Conservation (phyloP, 2,113 vertebrate species). For the Macquaria australasica region DNA sequence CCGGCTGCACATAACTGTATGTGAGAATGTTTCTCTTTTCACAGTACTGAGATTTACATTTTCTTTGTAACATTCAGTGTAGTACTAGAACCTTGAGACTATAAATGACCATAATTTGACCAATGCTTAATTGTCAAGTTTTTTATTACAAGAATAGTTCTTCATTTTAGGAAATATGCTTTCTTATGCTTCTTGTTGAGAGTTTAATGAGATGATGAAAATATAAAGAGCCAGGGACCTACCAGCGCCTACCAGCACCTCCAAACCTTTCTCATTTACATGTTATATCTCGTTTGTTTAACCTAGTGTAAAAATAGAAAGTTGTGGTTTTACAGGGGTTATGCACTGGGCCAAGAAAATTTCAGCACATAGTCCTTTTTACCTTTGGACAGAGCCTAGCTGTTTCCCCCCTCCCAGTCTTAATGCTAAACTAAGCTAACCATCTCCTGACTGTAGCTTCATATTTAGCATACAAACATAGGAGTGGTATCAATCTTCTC, state of each 20-base stretch:
- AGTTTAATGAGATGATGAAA: not conserved
- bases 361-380: too few species aligned
- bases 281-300: not conserved
- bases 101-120: not conserved
- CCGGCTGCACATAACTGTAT: not conserved
- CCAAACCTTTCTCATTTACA: not conserved
- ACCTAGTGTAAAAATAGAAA: not conserved
- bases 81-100: not conserved
- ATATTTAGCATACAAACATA: not conserved
- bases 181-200: not conserved
- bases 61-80: not conserved
- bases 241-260: not conserved
- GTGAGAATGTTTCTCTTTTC: not conserved
- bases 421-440: not conserved
- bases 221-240: not conserved
- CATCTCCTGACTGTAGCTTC: not conserved
- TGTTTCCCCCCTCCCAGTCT: not conserved
- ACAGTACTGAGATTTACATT: not conserved
- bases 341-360: too few species aligned
- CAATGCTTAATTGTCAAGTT: not conserved
- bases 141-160: not conserved
- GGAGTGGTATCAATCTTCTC: slow-evolving; percentile 10
- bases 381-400: too few species aligned
- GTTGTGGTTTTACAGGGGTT: not conserved
- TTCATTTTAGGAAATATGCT: not conserved